Percentiles rank a stretch among this genome's conserved stretches.
These are phyloP conservation scores for Volucella inflata DNA, from an alignment of 2,888 invertebrate species.

Conservation along the genomic window DNA sequence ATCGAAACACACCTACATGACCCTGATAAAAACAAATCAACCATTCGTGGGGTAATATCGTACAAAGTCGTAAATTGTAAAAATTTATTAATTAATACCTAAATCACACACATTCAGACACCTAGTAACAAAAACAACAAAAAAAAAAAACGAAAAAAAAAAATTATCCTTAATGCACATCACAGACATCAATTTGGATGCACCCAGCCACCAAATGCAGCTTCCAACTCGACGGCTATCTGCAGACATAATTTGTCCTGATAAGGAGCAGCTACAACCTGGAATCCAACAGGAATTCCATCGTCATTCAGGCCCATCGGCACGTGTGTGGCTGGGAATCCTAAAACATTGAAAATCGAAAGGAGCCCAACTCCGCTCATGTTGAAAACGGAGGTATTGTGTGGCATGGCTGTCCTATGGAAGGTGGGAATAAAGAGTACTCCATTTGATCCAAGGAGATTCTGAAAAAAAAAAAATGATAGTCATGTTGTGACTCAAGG, in stretches of 20 bases:
- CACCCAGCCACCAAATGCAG: constrained; percentile 92
- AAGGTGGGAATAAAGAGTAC: constrained; percentile 90
- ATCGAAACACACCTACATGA: not conserved
- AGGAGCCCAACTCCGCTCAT: constrained; percentile 78
- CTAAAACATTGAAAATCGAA: constrained; percentile 86
- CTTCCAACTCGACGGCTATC: constrained; percentile 91
- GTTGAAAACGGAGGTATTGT: constrained; percentile 86
- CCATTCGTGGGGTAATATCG: not conserved
- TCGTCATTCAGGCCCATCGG: constrained; percentile 87
- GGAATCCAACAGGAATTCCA: constrained; percentile 91
- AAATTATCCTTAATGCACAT: constrained; percentile 35
- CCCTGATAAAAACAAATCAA: not conserved
- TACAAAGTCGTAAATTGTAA: constrained; percentile 27
- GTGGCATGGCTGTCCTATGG: constrained; percentile 87
- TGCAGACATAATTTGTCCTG: constrained; percentile 92
- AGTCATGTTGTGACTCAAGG: constrained; percentile 2
- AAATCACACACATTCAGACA: constrained; percentile 69
- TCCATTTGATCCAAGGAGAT: constrained; percentile 87
- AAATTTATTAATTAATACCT: constrained; percentile 49
- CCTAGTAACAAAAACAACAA: constrained; percentile 46
- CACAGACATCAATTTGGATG: constrained; percentile 83
- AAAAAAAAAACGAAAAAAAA: not conserved
- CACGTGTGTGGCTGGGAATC: constrained; percentile 90
- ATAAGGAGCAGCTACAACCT: constrained; percentile 89
- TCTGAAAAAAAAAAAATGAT: constrained; percentile 71